Evolutionary conservation across 2,888 invertebrate genomes (phyloP).

Genomic region (Eumerus sabulonum): DNA sequence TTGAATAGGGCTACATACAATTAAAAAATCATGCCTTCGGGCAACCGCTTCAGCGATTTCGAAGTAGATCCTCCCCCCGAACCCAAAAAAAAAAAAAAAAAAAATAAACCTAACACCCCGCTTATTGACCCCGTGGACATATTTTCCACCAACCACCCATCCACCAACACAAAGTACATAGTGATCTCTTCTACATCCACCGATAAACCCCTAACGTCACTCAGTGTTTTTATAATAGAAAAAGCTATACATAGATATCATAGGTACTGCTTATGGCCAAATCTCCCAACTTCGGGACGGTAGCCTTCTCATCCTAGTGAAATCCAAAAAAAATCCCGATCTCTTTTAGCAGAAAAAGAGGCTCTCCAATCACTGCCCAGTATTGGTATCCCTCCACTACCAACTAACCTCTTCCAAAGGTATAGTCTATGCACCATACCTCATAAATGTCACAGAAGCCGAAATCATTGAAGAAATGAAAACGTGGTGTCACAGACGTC

Average conservation of each 20-base stretch:
- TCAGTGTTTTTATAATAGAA: not conserved
- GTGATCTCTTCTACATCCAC: not conserved
- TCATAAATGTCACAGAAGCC: conserved; percentile 24
- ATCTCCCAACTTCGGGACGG: not conserved
- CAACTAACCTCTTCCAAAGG: conserved; percentile 15
- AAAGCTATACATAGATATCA: not conserved
- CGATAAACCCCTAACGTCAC: not conserved
- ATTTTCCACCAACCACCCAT: not conserved
- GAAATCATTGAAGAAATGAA: conserved; percentile 38
- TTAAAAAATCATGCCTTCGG: too few relatives aligned
- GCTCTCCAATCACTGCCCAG: not conserved
- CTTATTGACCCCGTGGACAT: not conserved
- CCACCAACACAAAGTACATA: not conserved
- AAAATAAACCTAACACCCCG: not conserved
- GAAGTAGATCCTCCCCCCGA: not conserved
- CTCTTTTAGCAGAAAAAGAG: not conserved
- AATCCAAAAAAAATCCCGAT: not conserved
- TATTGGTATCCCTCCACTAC: not conserved
- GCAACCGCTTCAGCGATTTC: not conserved
- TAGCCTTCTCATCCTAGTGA: not conserved
- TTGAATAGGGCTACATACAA: too few relatives aligned
- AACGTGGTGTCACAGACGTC: conserved; percentile 21
- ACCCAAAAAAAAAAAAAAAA: not conserved
- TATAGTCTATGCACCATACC: conserved; percentile 24
- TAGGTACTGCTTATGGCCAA: not conserved